Evolutionary conservation across 2,888 invertebrate genomes (phyloP), one percentile per base, ranked within the genome.

Genomic region (Ophion obscuratus): DNA sequence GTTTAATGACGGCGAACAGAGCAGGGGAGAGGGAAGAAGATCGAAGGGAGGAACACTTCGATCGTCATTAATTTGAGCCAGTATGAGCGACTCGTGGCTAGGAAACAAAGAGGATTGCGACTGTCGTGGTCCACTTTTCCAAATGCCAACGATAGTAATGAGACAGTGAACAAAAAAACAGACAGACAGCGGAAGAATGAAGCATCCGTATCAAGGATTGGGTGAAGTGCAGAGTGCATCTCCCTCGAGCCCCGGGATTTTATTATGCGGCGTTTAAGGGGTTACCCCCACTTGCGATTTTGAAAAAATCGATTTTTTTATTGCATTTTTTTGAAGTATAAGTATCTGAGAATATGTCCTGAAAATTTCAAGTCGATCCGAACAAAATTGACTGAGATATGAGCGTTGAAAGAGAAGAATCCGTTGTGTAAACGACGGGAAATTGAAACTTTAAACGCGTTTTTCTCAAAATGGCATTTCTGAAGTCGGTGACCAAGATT

Each of bases 181-280:
- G 61, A 59, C 6, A 64, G 47, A n/a, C 40, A 53, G 36, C 31
- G 64, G 31, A 9, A 47, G 11, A 67, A 66, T 68, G 36, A 20
- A 68, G 73, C 7, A 31, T 59, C n/a, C n/a, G 24, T 27, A 36
- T 7, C 66, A 47, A 67, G 44, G 27, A 68, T 14, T 36, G 64
- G 53, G 20, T 71, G 20, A 59, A 11, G 5, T 31, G 67, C n/a
- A 40, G 9, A 40, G 76, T 53, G 75, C 68, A 62, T 83, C 74
- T 73, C 67, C 74, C 67, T 77, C 80, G 84, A 83, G 76, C 64
- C 85, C 82, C 85, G 87, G 57, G 47, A 76, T 81, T 90, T 89
- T 89, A 90, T 90, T 89, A 88, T 84, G 81, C 62, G 59, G 88
- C 88, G 89, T 92, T 90, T 91, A n/a, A n/a, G n/a, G n/a, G n/a